Base-by-base conservation (phyloP, 2,113 vertebrate genomes). In the Xyrauchen texanus region DNA sequence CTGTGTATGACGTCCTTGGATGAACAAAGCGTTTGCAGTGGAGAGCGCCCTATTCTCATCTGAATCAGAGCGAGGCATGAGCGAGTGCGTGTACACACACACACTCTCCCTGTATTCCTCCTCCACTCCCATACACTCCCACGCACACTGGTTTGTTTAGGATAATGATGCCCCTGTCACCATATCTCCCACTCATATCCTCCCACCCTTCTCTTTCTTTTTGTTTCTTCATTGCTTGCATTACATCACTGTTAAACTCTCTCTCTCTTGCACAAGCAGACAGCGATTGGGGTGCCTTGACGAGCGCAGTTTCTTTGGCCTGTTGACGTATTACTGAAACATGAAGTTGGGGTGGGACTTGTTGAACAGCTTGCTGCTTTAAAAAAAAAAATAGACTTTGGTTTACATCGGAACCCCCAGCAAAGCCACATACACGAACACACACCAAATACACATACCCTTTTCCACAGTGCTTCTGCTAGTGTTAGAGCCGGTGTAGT, bases 131-230 rank as follows among this genome's bases (percentile, higher is more conserved):
- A 81, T 69, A 73, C 79, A 78, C 85, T 79, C 85, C 76, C 80
- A 76, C 78, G 46, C 72, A 79, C 76, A 72, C 82, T 34, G 47
- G 83, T 83, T 82, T 82, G 82, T 85, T 87, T 84, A 77, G 84
- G 78, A 85, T 87, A 85, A 84, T 85, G 80, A 85, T 76, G 62
- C 63, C 85, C 76, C 66, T 79, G 77, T 83, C 84, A 84, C 82
- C 72, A 77, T 58, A 53, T 75, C 62, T 51, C 84, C 82, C 80
- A 66, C 85, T 78, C 75, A 76, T 49, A 75, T 72, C 71, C 77
- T 72, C 83, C 80, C 68, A 71, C 67, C 64, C 57, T 52, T 7
- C 68, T 73, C 21, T 34, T 34, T 61, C 74, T 82, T 63, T 79
- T 11, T 9, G 61, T 44, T 46, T 69, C 53, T 67, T 71, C 53